Conservation (phyloP, 2,797 vertebrate genomes). For the Gallinago solitaria region DNA sequence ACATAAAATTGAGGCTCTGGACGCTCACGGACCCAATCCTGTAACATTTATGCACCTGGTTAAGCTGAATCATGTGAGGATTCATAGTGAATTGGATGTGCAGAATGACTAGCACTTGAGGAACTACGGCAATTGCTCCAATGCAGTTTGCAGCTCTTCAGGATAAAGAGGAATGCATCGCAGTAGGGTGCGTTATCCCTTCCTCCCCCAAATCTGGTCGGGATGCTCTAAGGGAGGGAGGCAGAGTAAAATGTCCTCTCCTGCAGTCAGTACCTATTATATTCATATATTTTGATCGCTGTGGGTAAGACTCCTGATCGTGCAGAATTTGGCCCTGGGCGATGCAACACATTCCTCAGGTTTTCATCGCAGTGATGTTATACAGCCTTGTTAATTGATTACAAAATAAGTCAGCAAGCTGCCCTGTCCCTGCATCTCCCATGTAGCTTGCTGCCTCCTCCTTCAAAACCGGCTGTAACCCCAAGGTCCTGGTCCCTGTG, state of each 20-base stretch:
- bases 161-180: background rate
- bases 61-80: conserved; percentile 44
- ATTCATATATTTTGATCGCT: background rate
- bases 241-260: background rate
- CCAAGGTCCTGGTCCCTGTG: background rate
- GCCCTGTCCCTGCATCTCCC: background rate
- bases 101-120: conserved; percentile 5
- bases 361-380: background rate
- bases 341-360: background rate
- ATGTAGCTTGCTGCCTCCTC: background rate
- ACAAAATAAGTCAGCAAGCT: conserved; percentile 15
- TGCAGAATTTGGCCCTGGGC: background rate
- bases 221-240: background rate
- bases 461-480: background rate
- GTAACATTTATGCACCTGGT: conserved; percentile 55
- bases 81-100: background rate
- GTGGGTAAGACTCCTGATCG: background rate
- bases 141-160: background rate
- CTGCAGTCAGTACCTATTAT: background rate
- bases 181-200: background rate
- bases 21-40: conserved; percentile 45
- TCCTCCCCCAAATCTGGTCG: background rate
- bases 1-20: conserved; percentile 62
- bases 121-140: background rate
- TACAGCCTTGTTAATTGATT: background rate